phyloP scores from a whole-genome alignment of 2,113 vertebrate genomes.

The Oxygymnocypris stewartii region DNA sequence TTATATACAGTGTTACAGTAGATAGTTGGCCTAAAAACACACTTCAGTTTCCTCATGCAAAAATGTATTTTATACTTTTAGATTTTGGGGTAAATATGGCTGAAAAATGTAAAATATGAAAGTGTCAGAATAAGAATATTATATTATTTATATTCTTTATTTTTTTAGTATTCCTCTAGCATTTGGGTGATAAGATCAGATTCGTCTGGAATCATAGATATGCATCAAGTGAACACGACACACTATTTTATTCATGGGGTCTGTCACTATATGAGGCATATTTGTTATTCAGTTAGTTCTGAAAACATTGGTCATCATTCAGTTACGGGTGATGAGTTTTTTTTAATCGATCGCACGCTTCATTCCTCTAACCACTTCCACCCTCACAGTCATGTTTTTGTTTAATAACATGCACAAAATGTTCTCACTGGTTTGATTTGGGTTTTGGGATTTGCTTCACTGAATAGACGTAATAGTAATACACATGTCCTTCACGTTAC shows the following conservation, averaged over 20 bases:
- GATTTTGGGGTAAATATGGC: background rate
- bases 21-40: background rate
- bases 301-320: background rate
- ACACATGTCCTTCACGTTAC: slow-evolving; percentile 6
- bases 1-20: background rate
- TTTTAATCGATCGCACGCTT: background rate
- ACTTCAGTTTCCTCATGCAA: background rate
- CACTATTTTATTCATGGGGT: background rate
- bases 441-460: background rate
- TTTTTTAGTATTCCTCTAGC: background rate
- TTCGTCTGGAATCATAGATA: background rate
- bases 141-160: background rate
- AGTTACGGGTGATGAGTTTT: background rate
- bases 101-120: background rate
- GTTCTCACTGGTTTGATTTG: slow-evolving; percentile 14
- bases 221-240: background rate
- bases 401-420: slow-evolving; percentile 19
- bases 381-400: background rate
- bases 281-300: background rate
- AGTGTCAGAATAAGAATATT: background rate
- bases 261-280: background rate
- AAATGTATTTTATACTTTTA: background rate
- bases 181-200: background rate
- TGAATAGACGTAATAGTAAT: slow-evolving; percentile 9
- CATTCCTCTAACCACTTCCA: background rate